Evolutionary conservation across 2,113 vertebrate genomes (phyloP).

Genomic region (Furnarius figulus): DNA sequence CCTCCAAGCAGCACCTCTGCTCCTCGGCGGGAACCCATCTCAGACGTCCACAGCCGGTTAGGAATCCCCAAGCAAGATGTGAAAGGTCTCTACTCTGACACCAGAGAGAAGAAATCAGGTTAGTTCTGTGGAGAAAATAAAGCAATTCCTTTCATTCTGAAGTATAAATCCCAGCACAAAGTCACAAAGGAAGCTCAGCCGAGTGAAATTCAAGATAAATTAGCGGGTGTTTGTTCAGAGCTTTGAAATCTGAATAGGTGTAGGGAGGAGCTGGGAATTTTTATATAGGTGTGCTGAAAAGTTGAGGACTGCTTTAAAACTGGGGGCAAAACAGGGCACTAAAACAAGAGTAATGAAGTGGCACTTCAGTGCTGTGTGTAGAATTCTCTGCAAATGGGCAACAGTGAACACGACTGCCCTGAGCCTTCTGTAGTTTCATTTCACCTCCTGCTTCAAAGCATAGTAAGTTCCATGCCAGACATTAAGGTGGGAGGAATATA

Average conservation of each 20-base stretch:
- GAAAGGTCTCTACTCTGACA: constrained; percentile 79
- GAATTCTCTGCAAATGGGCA: background rate
- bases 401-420: background rate
- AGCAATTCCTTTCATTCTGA: background rate
- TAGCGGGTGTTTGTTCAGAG: background rate
- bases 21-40: constrained; percentile 83
- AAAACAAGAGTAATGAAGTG: background rate
- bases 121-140: background rate
- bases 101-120: constrained; percentile 91
- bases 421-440: background rate
- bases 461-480: background rate
- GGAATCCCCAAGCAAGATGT: constrained; percentile 85
- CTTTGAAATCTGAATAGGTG: background rate
- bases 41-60: constrained; percentile 91
- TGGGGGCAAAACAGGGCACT: background rate
- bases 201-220: background rate
- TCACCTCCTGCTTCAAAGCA: background rate
- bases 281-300: background rate
- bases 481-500: background rate
- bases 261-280: background rate
- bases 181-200: background rate
- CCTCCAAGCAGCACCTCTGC: constrained; percentile 63
- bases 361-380: background rate
- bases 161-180: background rate
- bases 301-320: background rate